A percentile compares a stretch with the other conserved stretches of the same genome.
Conservation (phyloP, 2,888 invertebrate genomes). For the Drosophila kambysellisi region DNA sequence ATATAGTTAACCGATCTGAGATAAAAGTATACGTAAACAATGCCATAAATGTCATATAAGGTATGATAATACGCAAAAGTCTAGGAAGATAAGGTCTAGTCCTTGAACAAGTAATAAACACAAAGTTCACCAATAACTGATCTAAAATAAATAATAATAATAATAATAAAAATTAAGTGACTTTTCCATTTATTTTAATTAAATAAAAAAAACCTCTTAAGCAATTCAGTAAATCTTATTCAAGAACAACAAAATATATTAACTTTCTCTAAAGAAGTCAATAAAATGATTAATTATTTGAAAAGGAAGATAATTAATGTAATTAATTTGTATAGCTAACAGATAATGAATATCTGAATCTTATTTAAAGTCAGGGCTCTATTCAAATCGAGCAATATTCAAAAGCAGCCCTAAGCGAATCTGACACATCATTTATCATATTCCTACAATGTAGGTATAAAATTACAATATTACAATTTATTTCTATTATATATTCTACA, state of each 20-base stretch:
- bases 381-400: not conserved
- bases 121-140: not conserved
- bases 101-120: not conserved
- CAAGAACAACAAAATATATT: not conserved
- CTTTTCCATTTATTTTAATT: not conserved
- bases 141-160: not conserved
- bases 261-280: not conserved
- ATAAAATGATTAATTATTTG: not conserved
- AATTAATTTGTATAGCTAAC: not conserved
- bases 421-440: not conserved
- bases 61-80: not conserved
- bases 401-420: not conserved
- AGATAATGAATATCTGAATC: not conserved
- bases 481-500: not conserved
- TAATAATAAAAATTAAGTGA: not conserved
- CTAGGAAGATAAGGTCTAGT: not conserved
- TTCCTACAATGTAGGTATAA: not conserved
- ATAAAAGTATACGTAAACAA: slow-evolving; percentile 5
- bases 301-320: not conserved
- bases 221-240: not conserved
- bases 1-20: slow-evolving; percentile 31
- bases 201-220: not conserved
- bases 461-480: not conserved
- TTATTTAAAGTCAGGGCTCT: not conserved
- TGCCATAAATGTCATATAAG: not conserved